Evolutionary conservation across 2,113 vertebrate species (phyloP), one percentile per base, ranked within the genome.

Genomic region (Hypanus sabinus): DNA sequence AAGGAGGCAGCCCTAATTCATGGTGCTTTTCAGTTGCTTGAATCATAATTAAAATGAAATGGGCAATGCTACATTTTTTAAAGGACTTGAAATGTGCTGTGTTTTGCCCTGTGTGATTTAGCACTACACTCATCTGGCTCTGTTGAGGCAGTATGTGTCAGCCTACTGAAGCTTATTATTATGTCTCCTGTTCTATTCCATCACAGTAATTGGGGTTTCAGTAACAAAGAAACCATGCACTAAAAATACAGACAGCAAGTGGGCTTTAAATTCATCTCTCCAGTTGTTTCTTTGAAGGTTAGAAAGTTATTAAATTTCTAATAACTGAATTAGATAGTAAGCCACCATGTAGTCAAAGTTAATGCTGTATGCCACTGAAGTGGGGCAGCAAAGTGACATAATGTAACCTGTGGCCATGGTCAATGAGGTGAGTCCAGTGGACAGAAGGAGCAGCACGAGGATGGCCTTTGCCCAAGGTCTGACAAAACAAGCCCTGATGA

Each of bases 21-120:
- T 11, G 5, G 6, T 5, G 12, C 38, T 93, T 71, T 75, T 38
- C 27, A 27, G 91, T 93, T 46, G 68, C 18, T 24, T 30, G 68
- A 93, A 93, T 93, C 38, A 46, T 93, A 93, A 93, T 93, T 93
- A 93, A 93, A 62, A 30, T 93, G 22, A 73, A 73, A 73, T 93
- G 36, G 57, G 38, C 38, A 73, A 93, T 55, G 36, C 14, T 73
- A 73, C 46, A 93, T 9, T 30, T 75, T 93, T 73, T 75, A 46
- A 46, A 93, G 24, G 30, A 27, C 36, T 93, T 93, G 68, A 73
- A 93, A 46, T 73, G 24, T 93, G 38, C 36, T 22, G 36, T 93
- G 24, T 73, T 71, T 73, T 71, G 91, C 36, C 27, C 22, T 71
- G 68, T 55, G 10, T 93, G 70, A 93, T 71, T 93, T 93, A 93